These are phyloP conservation scores for Macropis europaea DNA, from an alignment of 2,888 invertebrate genomes.

Conservation along the genomic window DNA sequence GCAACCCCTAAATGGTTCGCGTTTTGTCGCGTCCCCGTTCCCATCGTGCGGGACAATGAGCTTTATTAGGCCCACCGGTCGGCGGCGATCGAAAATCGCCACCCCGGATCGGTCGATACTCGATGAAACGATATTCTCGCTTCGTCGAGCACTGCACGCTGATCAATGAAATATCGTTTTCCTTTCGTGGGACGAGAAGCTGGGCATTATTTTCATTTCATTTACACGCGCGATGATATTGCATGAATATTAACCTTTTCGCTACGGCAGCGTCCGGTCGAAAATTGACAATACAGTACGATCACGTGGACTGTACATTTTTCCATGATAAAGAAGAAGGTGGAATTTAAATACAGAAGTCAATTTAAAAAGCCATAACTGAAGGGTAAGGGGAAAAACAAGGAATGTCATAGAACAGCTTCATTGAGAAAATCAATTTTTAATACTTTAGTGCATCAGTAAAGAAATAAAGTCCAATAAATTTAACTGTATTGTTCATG, in stretches of 20 bases:
- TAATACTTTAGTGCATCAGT: too few relatives aligned
- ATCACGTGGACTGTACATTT: too few relatives aligned
- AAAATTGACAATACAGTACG: neutral
- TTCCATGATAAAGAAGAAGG: too few relatives aligned
- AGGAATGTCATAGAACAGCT: too few relatives aligned
- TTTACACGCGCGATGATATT: constrained; percentile 28
- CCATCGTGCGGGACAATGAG: constrained; percentile 28
- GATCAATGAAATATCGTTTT: constrained; percentile 19
- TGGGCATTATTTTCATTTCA: constrained; percentile 34
- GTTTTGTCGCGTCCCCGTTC: constrained; percentile 29
- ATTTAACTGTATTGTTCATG: too few relatives aligned
- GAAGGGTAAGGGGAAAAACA: too few relatives aligned
- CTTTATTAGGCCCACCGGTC: constrained; percentile 34
- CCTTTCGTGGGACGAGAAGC: constrained; percentile 4
- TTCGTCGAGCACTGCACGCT: neutral
- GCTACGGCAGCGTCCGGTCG: too few relatives aligned
- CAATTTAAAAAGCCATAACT: too few relatives aligned
- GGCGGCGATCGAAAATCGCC: constrained; percentile 10
- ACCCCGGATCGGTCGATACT: neutral
- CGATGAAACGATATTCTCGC: constrained; percentile 20
- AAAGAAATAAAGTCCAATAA: too few relatives aligned
- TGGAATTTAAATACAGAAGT: too few relatives aligned
- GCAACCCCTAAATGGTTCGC: constrained; percentile 31
- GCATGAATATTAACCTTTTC: constrained; percentile 1
- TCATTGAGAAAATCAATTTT: too few relatives aligned